Base-by-base conservation (phyloP, 1,140 invertebrate species). In the Drosophila jambulina region DNA sequence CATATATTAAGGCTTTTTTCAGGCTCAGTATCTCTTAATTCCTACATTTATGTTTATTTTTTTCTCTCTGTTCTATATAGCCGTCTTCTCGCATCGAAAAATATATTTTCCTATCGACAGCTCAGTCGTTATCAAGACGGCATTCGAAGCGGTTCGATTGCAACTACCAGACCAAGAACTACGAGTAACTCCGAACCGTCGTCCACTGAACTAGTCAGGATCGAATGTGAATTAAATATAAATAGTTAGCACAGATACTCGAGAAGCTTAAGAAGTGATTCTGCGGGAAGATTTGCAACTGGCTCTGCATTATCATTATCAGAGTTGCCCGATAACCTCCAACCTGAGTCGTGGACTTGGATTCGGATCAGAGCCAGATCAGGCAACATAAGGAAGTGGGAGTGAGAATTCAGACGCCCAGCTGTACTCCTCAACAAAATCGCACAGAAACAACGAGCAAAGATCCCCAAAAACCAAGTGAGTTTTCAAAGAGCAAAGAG, bases 101-200 rank as follows among this genome's bases (percentile, higher is more conserved):
- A 68, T 65, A 53, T 62, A 43, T 48, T 80, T 74, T 65, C 46
- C 49, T 49, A 60, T 60, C 25, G 54, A 19, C 70, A 34, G 54
- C 63, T 58, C 82, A 90, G 86, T 90, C 75, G 82, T 79, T 91
- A 91, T 90, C 82, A 91, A 79, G 70, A 64, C 85, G 85, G 65
- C 85, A 72, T 42, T 80, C 71, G 59, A 57, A 60, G 64, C 72
- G 65, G 70, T 74, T 82, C 70, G 58, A 60, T 67, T 67, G 25
- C 13, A 58, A 51, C 54, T 48, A 34, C 21, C 54, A 42, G 32
- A 54, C 42, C 15, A 69, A 57, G 42, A 59, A 38, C 25, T 45
- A 29, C 54, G 25, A 46, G 53, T 32, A 46, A 32, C 17, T 21
- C 40, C 23, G 15, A 29, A 32, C 19, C 27, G 42, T 5, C 25